Conservation (phyloP, 1,140 invertebrate genomes). For the Monochamus saltuarius region DNA sequence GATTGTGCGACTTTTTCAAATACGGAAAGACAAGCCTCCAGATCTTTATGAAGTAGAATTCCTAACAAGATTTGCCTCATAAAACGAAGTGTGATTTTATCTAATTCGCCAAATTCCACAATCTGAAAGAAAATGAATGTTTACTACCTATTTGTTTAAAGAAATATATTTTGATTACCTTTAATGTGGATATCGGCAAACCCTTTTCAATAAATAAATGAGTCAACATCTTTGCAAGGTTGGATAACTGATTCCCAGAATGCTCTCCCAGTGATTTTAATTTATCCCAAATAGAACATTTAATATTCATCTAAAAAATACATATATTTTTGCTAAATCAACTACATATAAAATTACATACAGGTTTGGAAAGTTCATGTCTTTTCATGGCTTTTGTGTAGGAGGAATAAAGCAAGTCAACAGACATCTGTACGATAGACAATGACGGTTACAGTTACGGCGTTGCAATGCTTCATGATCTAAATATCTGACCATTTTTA, state of each 20-base stretch:
- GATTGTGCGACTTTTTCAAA: constrained; percentile 68
- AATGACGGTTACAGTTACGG: no score
- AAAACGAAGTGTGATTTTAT: constrained; percentile 68
- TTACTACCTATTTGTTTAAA: not conserved
- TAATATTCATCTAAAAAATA: constrained; percentile 74
- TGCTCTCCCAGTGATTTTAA: constrained; percentile 76
- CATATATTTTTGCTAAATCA: constrained; percentile 17
- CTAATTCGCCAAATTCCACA: constrained; percentile 77
- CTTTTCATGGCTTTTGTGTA: no score
- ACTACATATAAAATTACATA: no score
- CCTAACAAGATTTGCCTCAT: constrained; percentile 70
- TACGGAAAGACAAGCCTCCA: constrained; percentile 60
- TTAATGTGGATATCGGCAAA: constrained; percentile 80
- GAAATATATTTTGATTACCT: constrained; percentile 62
- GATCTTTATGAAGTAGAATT: constrained; percentile 64
- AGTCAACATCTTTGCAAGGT: constrained; percentile 77
- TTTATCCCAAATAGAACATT: constrained; percentile 90
- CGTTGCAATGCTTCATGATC: no score
- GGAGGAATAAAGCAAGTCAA: no score
- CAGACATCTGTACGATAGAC: no score
- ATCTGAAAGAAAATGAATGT: constrained; percentile 58
- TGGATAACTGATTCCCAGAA: constrained; percentile 64
- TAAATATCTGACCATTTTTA: no score
- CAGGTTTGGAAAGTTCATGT: no score
- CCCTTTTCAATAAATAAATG: constrained; percentile 80